phyloP scores from a whole-genome alignment of 2,113 vertebrate genomes.

The Platycercus adscitus region DNA sequence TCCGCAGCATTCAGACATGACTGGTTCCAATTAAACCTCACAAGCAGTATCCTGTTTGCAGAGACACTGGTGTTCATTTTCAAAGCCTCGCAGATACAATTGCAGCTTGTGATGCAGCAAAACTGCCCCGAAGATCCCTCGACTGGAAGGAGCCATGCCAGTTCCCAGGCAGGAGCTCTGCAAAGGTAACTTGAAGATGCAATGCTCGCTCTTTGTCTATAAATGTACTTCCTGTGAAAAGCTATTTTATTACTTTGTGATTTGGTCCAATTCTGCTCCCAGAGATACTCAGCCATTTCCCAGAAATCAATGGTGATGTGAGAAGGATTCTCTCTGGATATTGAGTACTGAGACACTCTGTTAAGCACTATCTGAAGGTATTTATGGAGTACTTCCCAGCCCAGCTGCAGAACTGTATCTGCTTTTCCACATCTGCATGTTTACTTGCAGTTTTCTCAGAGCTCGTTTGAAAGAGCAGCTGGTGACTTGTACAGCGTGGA shows the following conservation, averaged over 20 bases:
- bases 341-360: constrained; percentile 21
- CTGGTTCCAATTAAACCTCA: constrained; percentile 71
- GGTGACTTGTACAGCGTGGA: not conserved
- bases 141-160: constrained; percentile 55
- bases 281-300: not conserved
- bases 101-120: constrained; percentile 68
- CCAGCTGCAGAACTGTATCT: not conserved
- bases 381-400: not conserved
- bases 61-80: constrained; percentile 72
- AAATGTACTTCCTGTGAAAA: constrained; percentile 60
- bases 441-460: not conserved
- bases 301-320: constrained; percentile 33
- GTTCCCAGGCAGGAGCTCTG: constrained; percentile 57
- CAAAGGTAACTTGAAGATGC: constrained; percentile 61
- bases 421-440: not conserved
- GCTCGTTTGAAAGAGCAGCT: not conserved
- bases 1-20: constrained; percentile 43
- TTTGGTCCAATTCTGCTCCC: constrained; percentile 39
- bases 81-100: constrained; percentile 71
- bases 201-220: constrained; percentile 41
- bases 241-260: constrained; percentile 45
- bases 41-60: constrained; percentile 69
- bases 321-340: constrained; percentile 9
- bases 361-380: not conserved
- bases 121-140: constrained; percentile 61